Conservation (phyloP, 1,140 invertebrate species). For the Drosophila bipectinata region DNA sequence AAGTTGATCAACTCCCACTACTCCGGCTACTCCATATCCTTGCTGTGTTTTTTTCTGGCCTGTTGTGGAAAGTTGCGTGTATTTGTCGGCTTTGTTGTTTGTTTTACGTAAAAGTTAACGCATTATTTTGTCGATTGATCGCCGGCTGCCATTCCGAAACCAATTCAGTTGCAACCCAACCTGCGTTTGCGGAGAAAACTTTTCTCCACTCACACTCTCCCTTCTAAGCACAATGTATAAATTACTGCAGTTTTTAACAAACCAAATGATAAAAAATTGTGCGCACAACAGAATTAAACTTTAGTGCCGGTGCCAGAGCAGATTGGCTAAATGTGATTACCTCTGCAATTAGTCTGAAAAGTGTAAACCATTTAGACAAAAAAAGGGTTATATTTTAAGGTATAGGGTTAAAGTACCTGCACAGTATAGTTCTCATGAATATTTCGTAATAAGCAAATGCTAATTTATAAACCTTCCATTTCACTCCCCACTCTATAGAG, state of each 20-base stretch:
- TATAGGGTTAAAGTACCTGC: neutral
- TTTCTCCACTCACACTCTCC: slow-evolving; percentile 38
- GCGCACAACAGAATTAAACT: slow-evolving; percentile 67
- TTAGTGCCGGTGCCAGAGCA: slow-evolving; percentile 2
- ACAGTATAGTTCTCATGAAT: slow-evolving; percentile 2
- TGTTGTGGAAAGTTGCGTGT: slow-evolving; percentile 65
- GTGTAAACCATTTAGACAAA: slow-evolving; percentile 6
- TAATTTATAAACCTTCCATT: slow-evolving; percentile 27
- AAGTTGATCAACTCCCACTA: slow-evolving; percentile 18
- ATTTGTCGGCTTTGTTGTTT: slow-evolving; percentile 56
- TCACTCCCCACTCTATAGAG: neutral
- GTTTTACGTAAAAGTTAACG: slow-evolving; percentile 76
- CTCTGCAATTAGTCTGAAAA: slow-evolving; percentile 69
- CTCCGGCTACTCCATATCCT: slow-evolving; percentile 8
- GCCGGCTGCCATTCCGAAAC: slow-evolving; percentile 17
- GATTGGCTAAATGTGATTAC: slow-evolving; percentile 51
- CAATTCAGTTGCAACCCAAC: neutral
- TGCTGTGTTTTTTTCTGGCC: slow-evolving; percentile 32
- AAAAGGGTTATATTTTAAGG: neutral
- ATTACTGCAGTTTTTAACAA: slow-evolving; percentile 80
- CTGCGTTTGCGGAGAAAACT: slow-evolving; percentile 47
- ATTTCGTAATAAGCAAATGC: slow-evolving; percentile 39
- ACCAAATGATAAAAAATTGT: slow-evolving; percentile 76
- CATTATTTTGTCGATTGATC: slow-evolving; percentile 80
- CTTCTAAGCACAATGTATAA: slow-evolving; percentile 60